Base-by-base conservation (phyloP, 2,888 invertebrate genomes). In the Malachius bipustulatus region DNA sequence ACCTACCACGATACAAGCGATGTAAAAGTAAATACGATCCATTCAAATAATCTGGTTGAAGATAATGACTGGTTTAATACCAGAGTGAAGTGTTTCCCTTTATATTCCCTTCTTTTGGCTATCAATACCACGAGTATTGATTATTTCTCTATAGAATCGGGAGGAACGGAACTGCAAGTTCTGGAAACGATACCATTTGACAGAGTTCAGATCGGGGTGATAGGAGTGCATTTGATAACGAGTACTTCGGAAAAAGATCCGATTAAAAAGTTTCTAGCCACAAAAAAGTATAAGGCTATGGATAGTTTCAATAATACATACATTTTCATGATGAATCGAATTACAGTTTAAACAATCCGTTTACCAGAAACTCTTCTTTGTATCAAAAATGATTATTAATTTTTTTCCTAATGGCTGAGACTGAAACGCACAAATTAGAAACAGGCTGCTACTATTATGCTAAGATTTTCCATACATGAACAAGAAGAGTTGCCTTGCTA, bases 71-170 rank as follows among this genome's bases (percentile, higher is more conserved):
- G 68, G 64, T 77, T 78, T 59, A 69, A 73, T 32, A 77, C 82
- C 19, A 72, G 83, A 49, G 79, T 88, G 42, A 81, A 83, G 56
- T 88, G 88, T 63, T 83, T 87, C 57, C 88, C 88, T 36, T 67
- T 89, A 41, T 82, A 79, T 57, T 84, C 87, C 2, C 69, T 88
- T 42, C 67, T 88, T 57, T 62, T 82, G 49, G 87, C 87, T 30
- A 80, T 79, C 43, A 79, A 81, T 54, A 71, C 75, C 31, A 70
- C 77, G 4, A 65, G 63, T 26, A 70, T 84, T 14, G 74, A 81
- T 62, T 77, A 78, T 55, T 66, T 85, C 46, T 74, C 79, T 54
- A 65, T 88, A 41, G 77, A 73, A 40, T 70, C 75, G 0, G 64
- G 62, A 14, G 65, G 70, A 6, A 63, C 65, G 2, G 70, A 71